Percentiles rank a stretch among this genome's conserved stretches.
Evolutionary conservation across 92 coral and sea anemone genomes (phyloP).

Genomic region (Epizoanthus ramosus): DNA sequence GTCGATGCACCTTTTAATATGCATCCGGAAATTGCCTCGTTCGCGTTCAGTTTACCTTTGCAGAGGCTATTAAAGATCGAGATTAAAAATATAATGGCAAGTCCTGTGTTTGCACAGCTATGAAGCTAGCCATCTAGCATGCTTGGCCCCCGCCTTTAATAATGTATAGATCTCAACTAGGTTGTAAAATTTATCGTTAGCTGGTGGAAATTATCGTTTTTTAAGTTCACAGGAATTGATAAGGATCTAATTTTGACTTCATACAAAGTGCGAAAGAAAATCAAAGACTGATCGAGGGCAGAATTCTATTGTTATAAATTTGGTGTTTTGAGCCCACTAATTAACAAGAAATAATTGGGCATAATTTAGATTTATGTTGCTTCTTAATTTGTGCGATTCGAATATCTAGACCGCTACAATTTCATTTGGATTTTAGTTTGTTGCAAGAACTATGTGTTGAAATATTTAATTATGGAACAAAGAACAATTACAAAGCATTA

Average conservation of each 20-base stretch:
- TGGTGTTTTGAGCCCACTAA: not conserved
- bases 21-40: slow-evolving; percentile 41
- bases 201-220: slow-evolving; percentile 12
- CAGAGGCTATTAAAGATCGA: not conserved
- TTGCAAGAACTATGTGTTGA: not conserved
- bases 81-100: slow-evolving; percentile 21
- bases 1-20: not conserved
- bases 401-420: not conserved
- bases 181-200: not conserved
- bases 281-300: not conserved
- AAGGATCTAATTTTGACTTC: slow-evolving; percentile 12
- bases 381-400: not conserved
- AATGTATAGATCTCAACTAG: not conserved
- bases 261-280: slow-evolving; percentile 3
- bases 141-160: not conserved
- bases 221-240: slow-evolving; percentile 20
- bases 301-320: slow-evolving; percentile 16
- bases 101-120: slow-evolving; percentile 14
- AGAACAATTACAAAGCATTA: not conserved
- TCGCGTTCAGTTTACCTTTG: slow-evolving; percentile 6
- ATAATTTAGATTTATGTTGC: slow-evolving; percentile 1
- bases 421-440: slow-evolving; percentile 4
- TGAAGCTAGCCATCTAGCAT: not conserved
- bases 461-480: not conserved
- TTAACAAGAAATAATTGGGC: slow-evolving; percentile 29